phyloP scores from a whole-genome alignment of 2,888 invertebrate genomes.

The Coenonympha arcania region DNA sequence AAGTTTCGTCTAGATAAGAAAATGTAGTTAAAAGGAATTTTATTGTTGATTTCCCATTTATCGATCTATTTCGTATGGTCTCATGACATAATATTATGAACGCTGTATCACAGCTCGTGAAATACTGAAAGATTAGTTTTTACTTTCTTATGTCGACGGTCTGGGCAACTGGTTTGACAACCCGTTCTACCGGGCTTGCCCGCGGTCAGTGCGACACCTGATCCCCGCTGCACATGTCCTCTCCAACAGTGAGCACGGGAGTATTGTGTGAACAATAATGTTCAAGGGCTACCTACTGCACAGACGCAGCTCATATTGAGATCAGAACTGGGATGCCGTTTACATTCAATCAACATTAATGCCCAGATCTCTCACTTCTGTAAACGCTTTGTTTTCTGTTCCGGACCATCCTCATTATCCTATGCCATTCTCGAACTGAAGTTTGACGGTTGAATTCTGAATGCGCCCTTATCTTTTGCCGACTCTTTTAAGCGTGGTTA shows the following conservation, averaged over 20 bases:
- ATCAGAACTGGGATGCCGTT: conserved; percentile 17
- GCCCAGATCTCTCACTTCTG: neutral
- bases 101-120: neutral
- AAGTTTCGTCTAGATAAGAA: too few species aligned
- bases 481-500: too few species aligned
- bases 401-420: too few species aligned
- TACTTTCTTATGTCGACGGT: conserved; percentile 45
- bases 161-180: conserved; percentile 46
- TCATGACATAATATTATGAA: neutral
- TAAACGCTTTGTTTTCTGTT: too few species aligned
- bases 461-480: too few species aligned
- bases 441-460: too few species aligned
- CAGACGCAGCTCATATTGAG: conserved; percentile 11
- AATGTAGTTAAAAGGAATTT: too few species aligned
- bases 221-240: conserved; percentile 59
- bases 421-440: too few species aligned
- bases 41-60: too few species aligned
- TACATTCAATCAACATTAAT: neutral
- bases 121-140: conserved; percentile 33
- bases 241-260: conserved; percentile 26
- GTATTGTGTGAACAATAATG: conserved; percentile 51
- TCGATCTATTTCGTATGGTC: too few species aligned
- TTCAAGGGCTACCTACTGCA: conserved; percentile 46
- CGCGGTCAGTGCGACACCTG: conserved; percentile 70
- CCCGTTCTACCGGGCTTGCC: conserved; percentile 56